Evolutionary conservation across 2,113 vertebrate species (phyloP), one percentile per base, ranked within the genome.

Genomic region (Phylloscopus trochilus): DNA sequence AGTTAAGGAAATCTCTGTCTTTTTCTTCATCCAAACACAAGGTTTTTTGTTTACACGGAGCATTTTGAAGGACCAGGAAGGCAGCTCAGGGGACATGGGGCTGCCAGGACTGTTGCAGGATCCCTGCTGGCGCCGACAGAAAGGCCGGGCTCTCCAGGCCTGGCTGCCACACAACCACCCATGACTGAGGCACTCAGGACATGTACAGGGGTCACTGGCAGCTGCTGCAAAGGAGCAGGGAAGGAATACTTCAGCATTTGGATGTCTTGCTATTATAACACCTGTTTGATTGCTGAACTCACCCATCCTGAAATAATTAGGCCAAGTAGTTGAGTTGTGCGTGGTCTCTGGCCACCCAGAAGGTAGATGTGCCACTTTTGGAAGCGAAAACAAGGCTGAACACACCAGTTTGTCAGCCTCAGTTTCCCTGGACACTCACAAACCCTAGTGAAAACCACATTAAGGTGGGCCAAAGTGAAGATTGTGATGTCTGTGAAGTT

Each of bases 401-500:
- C 13, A 47, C 0, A 7, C 5, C 21, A 31, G 26, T 60, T 79
- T 44, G 44, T 67, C 30, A 77, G 51, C 27, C 10, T 10, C 44
- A 17, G 12, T 56, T 89, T 52, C 33, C 72, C 77, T 31, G 2
- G 22, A 86, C 22, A 53, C 63, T 86, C 73, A 91, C 39, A 92
- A 85, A 94, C 53, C 62, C 59, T 90, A 59, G 67, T 87, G 87
- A 89, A 96, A 97, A 92, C 58, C n/a, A 31, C 66, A 56, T 76
- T 89, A 92, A 87, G 92, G 91, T 13, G 7, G 87, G 58, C 73
- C 91, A 44, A 59, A 72, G 23, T 47, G 69, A 81, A 90, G 51
- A 60, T 89, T 30, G 9, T 93, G 72, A 64, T 62, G 86, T 96
- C 69, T 97, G 96, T 98, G 96, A 97, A 97, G 96, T 97, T 96